Base-by-base conservation (phyloP, 2,113 vertebrate genomes). In the Spilogale gracilis region DNA sequence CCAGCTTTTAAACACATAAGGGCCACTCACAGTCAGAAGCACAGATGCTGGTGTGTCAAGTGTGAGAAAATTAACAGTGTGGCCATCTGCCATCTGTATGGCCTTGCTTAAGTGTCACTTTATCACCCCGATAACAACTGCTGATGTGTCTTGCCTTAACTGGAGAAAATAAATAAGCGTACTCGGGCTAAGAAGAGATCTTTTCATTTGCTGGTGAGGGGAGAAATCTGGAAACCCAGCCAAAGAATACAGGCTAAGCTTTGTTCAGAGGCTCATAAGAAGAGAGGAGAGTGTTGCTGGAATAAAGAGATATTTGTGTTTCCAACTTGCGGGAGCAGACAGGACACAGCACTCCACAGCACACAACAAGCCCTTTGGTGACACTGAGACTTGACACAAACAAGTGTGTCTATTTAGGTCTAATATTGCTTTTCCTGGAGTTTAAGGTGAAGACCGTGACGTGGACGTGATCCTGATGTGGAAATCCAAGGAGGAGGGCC, bases 161-260 rank as follows among this genome's bases (percentile, higher is more conserved):
- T 94, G 92, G 95, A 87, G 97, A 97, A 98, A 95, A 93, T 90
- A 97, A 97, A 98, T 97, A 96, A 92, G 86, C 89, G 83, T n/a
- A 95, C 54, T 82, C 14, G 38, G 52, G 38, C 76, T 92, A 69
- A 97, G 90, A 98, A 98, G 97, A 96, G 88, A 76, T 95, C 96
- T 96, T 97, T 98, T 98, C 90, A 96, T 96, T 97, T 88, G 86
- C 71, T 73, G 50, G 50, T 81, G 48, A 80, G 92, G 92, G 90
- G 84, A 96, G 88, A 97, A 96, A 89, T 94, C 95, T 96, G 95
- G 96, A 98, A 96, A 89, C 3, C 0, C 60, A 30, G 96, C 96
- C 98, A 98, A 98, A 97, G 96, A 96, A 97, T 7, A 98, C 97
- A 98, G 87, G 91, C 96, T 97, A 95, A 96, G 87, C 97, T 98